These are phyloP conservation scores for Drosophila paramelanica DNA, from an alignment of 2,888 invertebrate genomes.

Conservation along the genomic window DNA sequence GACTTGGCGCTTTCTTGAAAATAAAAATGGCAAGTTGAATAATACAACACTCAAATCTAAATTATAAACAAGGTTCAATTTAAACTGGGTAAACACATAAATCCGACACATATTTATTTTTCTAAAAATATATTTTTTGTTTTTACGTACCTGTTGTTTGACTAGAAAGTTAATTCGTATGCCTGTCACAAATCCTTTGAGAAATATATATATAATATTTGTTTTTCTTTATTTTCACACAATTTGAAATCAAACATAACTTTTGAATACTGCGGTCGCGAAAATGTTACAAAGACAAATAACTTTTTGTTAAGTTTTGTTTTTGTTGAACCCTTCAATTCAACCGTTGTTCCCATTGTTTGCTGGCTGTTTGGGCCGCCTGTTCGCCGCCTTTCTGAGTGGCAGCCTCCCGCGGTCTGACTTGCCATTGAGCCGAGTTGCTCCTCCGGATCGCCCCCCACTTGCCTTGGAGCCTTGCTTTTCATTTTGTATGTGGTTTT, in stretches of 20 bases:
- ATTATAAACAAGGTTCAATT: too few relatives aligned
- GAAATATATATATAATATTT: not conserved
- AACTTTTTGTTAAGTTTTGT: conserved; percentile 45
- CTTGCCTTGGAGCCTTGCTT: conserved; percentile 50
- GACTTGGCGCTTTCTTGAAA: not conserved
- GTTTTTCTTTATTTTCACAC: conserved; percentile 11
- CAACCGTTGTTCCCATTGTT: conserved; percentile 68
- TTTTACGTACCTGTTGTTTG: not conserved
- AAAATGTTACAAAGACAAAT: conserved; percentile 26
- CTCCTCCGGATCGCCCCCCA: conserved; percentile 1
- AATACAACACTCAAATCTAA: too few relatives aligned
- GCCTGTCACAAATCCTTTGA: not conserved
- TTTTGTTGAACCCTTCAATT: conserved; percentile 61
- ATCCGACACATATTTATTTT: too few relatives aligned
- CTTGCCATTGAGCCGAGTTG: conserved; percentile 16
- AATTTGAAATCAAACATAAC: conserved; percentile 15
- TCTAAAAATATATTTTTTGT: not conserved
- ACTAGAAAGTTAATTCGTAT: not conserved
- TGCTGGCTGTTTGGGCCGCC: conserved; percentile 34
- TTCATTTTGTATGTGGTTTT: conserved; percentile 40
- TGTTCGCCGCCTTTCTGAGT: conserved; percentile 28
- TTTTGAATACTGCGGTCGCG: conserved; percentile 15
- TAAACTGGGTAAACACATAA: too few relatives aligned
- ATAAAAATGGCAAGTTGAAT: too few relatives aligned
- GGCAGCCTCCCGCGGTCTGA: conserved; percentile 33